These are phyloP conservation scores for Pantherophis vulpinus DNA, from an alignment of 2,797 vertebrate species.

Conservation along the genomic window DNA sequence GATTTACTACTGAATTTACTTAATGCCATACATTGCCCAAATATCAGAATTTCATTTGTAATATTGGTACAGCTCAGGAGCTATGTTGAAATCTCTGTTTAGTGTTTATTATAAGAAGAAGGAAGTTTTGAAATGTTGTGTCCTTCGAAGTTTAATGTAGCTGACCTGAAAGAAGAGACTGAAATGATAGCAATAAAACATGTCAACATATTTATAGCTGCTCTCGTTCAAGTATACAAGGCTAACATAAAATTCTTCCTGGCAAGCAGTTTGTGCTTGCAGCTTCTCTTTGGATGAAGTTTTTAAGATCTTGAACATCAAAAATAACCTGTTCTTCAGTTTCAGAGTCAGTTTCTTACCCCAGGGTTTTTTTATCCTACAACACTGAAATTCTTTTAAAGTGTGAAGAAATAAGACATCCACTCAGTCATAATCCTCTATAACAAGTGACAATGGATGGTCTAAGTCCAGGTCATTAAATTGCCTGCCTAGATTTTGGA, in stretches of 20 bases:
- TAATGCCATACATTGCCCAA: not conserved
- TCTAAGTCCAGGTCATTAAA: not conserved
- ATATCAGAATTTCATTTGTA: not conserved
- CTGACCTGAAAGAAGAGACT: not conserved
- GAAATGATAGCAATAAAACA: slow-evolving; percentile 1
- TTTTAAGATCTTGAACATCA: not conserved
- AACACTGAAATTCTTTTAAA: not conserved
- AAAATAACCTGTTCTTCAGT: not conserved
- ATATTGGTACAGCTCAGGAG: not conserved
- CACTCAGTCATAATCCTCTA: not conserved
- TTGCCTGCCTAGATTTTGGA: not conserved
- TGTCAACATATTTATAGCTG: not conserved
- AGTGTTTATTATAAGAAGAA: not conserved
- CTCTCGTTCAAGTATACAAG: not conserved
- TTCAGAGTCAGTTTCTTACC: not conserved
- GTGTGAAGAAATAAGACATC: not conserved
- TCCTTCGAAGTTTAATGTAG: not conserved
- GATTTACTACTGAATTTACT: not conserved
- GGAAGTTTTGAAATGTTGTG: not conserved
- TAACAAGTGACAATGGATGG: not conserved
- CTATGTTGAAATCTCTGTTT: not conserved
- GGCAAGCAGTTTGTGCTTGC: not conserved
- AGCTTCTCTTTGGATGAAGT: not conserved
- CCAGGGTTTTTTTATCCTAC: not conserved
- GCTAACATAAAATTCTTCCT: not conserved